Evolutionary conservation across 2,797 vertebrate species (phyloP), one percentile per base, ranked within the genome.

Genomic region (Botia almorhae): DNA sequence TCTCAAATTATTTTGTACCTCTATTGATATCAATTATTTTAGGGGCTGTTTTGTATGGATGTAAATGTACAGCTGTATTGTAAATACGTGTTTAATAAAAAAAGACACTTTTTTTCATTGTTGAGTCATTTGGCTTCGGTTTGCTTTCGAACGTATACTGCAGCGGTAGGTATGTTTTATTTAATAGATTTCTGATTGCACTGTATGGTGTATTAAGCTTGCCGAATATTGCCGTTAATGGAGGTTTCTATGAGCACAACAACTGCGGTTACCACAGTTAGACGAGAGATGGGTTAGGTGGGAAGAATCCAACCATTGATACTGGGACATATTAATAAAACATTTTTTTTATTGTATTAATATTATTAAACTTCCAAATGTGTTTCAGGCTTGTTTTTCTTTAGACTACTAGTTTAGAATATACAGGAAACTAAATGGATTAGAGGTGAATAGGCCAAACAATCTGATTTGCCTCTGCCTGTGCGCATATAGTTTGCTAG

Each of bases 21-120:
- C 85, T 87, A 84, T 85, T 87, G 73, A 89, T 88, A 89, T 83
- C 80, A 76, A 84, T 88, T 90, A 90, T 89, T 88, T 89, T 85
- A 87, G 92, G 79, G 93, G 90, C 93, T 92, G 90, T 96, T 96
- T 96, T 95, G 89, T 96, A 95, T 94, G 89, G 90, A 95, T 95
- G 91, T 86, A 93, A 93, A 93, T 96, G 94, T 96, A 96, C 92
- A 96, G 90, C 90, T 93, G 92, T 94, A 90, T 90, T 96, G 95
- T 96, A 95, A 94, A 95, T 96, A 95, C 82, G 95, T 96, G 95
- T 96, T 96, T 96, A 96, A 96, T 96, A 96, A 96, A 96, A 88
- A 94, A 88, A 56, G 4, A 78, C 16, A 76, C 81, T 83, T 87
- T 88, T 88, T 88, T 43, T 87, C 69, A 84, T 63, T 7, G 70